Base-by-base conservation (phyloP, 2,113 vertebrate species). In the Herpetotheres cachinnans region DNA sequence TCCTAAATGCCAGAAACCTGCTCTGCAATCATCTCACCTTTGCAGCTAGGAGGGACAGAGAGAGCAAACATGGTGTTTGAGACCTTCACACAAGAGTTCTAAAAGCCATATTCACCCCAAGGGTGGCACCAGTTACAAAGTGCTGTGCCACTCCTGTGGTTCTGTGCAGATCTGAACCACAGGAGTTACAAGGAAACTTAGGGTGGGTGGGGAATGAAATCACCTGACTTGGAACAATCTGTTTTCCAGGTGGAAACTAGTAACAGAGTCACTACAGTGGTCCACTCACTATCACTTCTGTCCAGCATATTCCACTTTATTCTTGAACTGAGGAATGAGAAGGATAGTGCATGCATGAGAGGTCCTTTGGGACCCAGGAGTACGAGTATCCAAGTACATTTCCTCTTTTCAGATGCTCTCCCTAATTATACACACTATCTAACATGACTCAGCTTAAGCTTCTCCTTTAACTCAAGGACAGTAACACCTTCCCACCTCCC, bases 1-100 rank as follows among this genome's bases (percentile, higher is more conserved):
- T 65, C 40, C 73, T 76, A 52, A 82, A 71, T 24, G 38, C 20
- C 40, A 72, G 30, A 59, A 89, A 84, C 20, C 65, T 69, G 77
- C 63, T 62, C 38, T 86, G 63, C 70, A 80, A 40, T 61, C 34
- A 83, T 15, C 40, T 69, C 36, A 61, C 21, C 58, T 83, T 73
- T 73, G 49, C 71, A 79, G 38, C 49, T 78, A 42, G 16, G 12
- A 91, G 36, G n/a, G 25, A 52, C 11, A 44, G 32, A 47, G 87
- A 69, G 66, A 49, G 16, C 40, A 77, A 72, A 52, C 9, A 18
- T 0, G 0, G 36, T 2, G 0, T 50, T 54, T 46, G 47, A 88
- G 34, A 27, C 62, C 49, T 77, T 73, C 32, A 62, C 19, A 44
- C 4, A 14, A 8, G 32, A 76, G 13, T 70, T 30, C 58, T 19